Conservation (phyloP, 2,888 invertebrate genomes). For the Choristoneura rosaceana region DNA sequence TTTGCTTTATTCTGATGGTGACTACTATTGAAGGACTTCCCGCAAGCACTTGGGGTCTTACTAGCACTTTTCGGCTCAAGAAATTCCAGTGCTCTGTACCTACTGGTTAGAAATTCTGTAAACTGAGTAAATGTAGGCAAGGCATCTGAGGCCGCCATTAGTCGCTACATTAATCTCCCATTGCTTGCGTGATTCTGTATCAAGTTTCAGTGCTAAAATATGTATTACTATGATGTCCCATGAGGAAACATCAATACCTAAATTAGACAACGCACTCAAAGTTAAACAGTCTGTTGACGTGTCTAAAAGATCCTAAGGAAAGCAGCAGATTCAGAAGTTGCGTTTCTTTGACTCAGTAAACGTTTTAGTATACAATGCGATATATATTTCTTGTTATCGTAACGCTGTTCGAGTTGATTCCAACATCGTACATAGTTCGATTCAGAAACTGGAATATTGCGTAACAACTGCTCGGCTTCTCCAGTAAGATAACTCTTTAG, state of each 20-base stretch:
- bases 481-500: too few species aligned
- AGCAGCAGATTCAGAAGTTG: too few species aligned
- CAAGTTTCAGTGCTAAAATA: conserved; percentile 6
- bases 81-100: conserved; percentile 11
- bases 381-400: too few species aligned
- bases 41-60: not conserved
- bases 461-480: too few species aligned
- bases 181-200: conserved; percentile 12
- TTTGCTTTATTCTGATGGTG: too few species aligned
- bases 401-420: too few species aligned
- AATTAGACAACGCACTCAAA: conserved; percentile 31
- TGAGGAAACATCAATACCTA: conserved; percentile 2
- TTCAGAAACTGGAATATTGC: too few species aligned
- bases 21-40: not conserved
- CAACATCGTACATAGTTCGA: too few species aligned
- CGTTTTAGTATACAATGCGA: too few species aligned
- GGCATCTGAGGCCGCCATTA: not conserved
- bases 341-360: too few species aligned
- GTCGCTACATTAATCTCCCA: conserved; percentile 15
- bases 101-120: conserved; percentile 3
- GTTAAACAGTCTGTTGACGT: conserved; percentile 34
- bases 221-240: conserved; percentile 22
- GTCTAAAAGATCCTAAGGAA: too few species aligned
- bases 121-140: not conserved
- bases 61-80: not conserved